Evolutionary conservation across 2,888 invertebrate genomes (phyloP).

Genomic region (Ophion slaviceki): DNA sequence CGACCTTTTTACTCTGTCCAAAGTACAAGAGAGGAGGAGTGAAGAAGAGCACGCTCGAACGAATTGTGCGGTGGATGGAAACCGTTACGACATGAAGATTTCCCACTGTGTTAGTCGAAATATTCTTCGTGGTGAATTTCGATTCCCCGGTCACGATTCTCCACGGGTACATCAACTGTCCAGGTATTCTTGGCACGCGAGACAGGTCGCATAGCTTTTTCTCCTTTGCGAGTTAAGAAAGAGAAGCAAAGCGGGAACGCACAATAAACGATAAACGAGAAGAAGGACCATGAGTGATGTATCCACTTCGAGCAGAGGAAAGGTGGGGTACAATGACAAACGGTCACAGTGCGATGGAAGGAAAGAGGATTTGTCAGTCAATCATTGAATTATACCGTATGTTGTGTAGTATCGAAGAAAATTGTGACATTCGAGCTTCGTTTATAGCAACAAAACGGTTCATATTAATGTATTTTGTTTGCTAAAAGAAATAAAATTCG

Average conservation of each 20-base stretch:
- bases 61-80: constrained; percentile 26
- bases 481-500: background rate
- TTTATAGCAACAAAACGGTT: no score
- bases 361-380: background rate
- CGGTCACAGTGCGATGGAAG: background rate
- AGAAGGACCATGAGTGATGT: background rate
- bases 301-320: constrained; percentile 1
- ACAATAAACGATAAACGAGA: constrained; percentile 24
- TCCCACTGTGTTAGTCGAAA: constrained; percentile 46
- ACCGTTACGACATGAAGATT: constrained; percentile 42
- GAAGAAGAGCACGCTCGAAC: constrained; percentile 24
- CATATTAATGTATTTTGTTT: background rate
- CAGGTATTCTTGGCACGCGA: constrained; percentile 65
- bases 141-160: constrained; percentile 65
- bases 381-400: background rate
- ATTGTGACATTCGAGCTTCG: no score
- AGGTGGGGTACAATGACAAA: background rate
- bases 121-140: constrained; percentile 55
- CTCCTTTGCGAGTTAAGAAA: constrained; percentile 29
- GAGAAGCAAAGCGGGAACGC: background rate
- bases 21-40: constrained; percentile 19
- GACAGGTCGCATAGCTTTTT: constrained; percentile 64
- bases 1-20: constrained; percentile 50
- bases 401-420: background rate
- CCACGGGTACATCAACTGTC: constrained; percentile 61